Conservation (phyloP, 2,888 invertebrate genomes). For the Teinopalpus imperialis region DNA sequence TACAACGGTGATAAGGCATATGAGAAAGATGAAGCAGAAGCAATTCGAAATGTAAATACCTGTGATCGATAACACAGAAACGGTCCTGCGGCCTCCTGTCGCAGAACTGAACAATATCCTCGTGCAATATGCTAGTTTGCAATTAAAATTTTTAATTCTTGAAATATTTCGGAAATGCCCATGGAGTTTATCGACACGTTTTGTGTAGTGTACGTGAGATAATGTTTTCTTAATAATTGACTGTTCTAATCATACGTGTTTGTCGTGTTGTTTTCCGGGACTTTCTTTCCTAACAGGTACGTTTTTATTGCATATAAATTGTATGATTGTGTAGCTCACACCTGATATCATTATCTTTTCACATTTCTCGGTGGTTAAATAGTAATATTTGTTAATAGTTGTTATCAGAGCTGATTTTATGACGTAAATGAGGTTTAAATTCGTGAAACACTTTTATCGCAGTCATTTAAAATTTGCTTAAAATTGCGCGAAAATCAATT, state of each 20-base stretch:
- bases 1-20: neutral
- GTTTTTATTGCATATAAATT: slow-evolving; percentile 43
- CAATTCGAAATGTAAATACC: slow-evolving; percentile 23
- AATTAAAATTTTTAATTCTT: slow-evolving; percentile 15
- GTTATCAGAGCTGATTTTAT: neutral
- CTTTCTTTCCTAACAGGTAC: slow-evolving; percentile 41
- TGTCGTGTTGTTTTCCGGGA: slow-evolving; percentile 45
- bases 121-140: slow-evolving; percentile 63
- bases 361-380: slow-evolving; percentile 13
- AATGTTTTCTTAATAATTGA: slow-evolving; percentile 43
- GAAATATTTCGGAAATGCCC: neutral
- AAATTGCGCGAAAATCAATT: slow-evolving; percentile 37
- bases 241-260: slow-evolving; percentile 47
- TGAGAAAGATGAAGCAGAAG: neutral
- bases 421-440: neutral
- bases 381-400: neutral
- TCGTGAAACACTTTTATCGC: neutral
- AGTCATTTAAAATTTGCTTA: slow-evolving; percentile 1
- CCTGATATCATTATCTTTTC: slow-evolving; percentile 20
- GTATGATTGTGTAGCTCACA: slow-evolving; percentile 34
- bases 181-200: neutral
- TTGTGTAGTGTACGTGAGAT: slow-evolving; percentile 28
- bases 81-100: slow-evolving; percentile 51
- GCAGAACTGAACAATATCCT: slow-evolving; percentile 55
- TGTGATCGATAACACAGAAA: slow-evolving; percentile 67